Evolutionary conservation across 2,797 vertebrate genomes (phyloP).

Genomic region (Cynopterus sphinx): DNA sequence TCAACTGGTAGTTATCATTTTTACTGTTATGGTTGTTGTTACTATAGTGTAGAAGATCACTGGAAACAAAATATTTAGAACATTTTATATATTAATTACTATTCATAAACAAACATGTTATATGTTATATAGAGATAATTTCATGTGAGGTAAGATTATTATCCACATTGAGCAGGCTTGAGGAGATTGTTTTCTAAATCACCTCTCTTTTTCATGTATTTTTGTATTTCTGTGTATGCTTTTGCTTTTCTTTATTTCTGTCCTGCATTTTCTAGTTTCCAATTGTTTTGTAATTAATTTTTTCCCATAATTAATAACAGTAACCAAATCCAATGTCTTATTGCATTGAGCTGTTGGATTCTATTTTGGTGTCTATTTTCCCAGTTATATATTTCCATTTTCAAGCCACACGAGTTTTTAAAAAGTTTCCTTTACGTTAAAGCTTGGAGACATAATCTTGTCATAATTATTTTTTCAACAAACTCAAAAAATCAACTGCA

Average conservation of each 20-base stretch:
- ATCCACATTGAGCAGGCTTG: neutral
- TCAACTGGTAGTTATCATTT: neutral
- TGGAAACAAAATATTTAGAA: slow-evolving; percentile 39
- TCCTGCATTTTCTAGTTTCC: slow-evolving; percentile 62
- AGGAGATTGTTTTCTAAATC: slow-evolving; percentile 24
- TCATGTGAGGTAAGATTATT: neutral
- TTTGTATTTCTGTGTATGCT: slow-evolving; percentile 53
- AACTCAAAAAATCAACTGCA: slow-evolving; percentile 28
- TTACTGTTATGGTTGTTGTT: neutral
- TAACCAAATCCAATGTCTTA: slow-evolving; percentile 51
- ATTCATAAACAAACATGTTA: neutral
- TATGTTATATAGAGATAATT: neutral
- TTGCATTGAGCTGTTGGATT: slow-evolving; percentile 2
- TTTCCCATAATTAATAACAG: slow-evolving; percentile 73
- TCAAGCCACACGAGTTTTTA: slow-evolving; percentile 14
- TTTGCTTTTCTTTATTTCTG: slow-evolving; percentile 64
- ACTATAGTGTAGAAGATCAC: neutral
- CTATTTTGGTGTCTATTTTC: slow-evolving; percentile 40
- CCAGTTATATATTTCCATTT: slow-evolving; percentile 54
- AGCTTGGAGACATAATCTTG: neutral
- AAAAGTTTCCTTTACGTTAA: slow-evolving; percentile 41
- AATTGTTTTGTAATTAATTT: slow-evolving; percentile 61
- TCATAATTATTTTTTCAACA: slow-evolving; percentile 38
- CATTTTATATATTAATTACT: slow-evolving; percentile 21
- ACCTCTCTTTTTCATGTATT: slow-evolving; percentile 49